These are phyloP conservation scores for Calycopis cecrops DNA, from an alignment of 1,140 invertebrate species.

Conservation along the genomic window DNA sequence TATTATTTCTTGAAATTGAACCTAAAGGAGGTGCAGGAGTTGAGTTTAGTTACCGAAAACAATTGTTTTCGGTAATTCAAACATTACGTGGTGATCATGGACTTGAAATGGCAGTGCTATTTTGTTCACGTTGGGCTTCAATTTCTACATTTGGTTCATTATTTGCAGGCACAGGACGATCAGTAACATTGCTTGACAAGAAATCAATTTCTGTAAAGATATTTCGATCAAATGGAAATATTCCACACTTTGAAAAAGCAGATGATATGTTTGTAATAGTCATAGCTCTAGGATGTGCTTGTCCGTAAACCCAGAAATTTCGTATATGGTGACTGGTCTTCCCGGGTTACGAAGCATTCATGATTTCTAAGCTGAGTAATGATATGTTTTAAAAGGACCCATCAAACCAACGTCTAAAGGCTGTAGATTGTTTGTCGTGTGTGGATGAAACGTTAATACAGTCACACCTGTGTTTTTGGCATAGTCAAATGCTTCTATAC, in stretches of 20 bases:
- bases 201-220: conserved; percentile 6
- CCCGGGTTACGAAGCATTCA: conserved; percentile 14
- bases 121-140: too few species aligned
- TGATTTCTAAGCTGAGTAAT: conserved; percentile 11
- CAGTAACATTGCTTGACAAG: conserved; percentile 1
- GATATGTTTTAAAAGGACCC: conserved; percentile 6
- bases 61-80: too few species aligned
- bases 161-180: neutral
- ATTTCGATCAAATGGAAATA: conserved; percentile 10
- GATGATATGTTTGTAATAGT: conserved; percentile 8
- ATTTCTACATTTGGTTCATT: too few species aligned
- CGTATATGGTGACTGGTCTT: neutral
- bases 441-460: conserved; percentile 35
- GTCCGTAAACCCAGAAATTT: conserved; percentile 7
- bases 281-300: conserved; percentile 4
- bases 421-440: conserved; percentile 19
- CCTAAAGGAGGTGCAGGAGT: too few species aligned
- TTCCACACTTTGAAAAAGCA: conserved; percentile 16
- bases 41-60: too few species aligned
- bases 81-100: too few species aligned
- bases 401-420: conserved; percentile 7
- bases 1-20: too few species aligned
- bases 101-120: too few species aligned
- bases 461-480: conserved; percentile 38
- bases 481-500: conserved; percentile 28